Evolutionary conservation across 2,113 vertebrate species (phyloP).

Genomic region (Tichodroma muraria): DNA sequence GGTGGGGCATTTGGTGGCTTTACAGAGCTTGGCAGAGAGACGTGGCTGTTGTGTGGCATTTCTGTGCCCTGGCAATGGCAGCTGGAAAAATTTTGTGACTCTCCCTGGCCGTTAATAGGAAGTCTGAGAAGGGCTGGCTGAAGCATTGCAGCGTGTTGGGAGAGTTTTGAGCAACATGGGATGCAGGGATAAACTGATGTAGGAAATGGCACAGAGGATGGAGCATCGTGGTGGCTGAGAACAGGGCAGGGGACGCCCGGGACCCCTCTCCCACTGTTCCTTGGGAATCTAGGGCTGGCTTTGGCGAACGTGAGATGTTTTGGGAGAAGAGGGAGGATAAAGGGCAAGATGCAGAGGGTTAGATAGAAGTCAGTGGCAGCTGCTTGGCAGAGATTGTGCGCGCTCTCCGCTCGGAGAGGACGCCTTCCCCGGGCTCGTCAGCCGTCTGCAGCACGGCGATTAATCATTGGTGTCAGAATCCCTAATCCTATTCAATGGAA

Average conservation of each 20-base stretch:
- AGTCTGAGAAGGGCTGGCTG: background rate
- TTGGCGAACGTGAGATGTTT: background rate
- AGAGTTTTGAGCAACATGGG: background rate
- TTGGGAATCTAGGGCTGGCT: background rate
- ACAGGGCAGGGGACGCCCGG: background rate
- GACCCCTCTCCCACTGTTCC: background rate
- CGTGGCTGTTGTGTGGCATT: rapidly evolving
- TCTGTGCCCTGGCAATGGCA: background rate
- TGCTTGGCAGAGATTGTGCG: conserved; percentile 90
- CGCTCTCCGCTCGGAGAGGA: conserved; percentile 83
- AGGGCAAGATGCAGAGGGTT: conserved; percentile 37
- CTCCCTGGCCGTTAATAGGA: background rate
- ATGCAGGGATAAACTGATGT: background rate
- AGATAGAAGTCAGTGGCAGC: conserved; percentile 78
- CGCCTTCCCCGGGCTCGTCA: conserved; percentile 84
- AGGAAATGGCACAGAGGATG: background rate
- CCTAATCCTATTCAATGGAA: conserved; percentile 91
- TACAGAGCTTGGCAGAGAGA: background rate
- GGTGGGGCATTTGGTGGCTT: background rate
- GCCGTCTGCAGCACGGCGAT: conserved; percentile 89
- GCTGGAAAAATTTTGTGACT: background rate
- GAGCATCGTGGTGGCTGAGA: rapidly evolving
- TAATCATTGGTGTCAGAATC: conserved; percentile 96
- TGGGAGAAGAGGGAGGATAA: conserved; percentile 10
- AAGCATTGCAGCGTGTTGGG: background rate